Conservation (phyloP, 1,140 invertebrate species). For the Heliconius himera region DNA sequence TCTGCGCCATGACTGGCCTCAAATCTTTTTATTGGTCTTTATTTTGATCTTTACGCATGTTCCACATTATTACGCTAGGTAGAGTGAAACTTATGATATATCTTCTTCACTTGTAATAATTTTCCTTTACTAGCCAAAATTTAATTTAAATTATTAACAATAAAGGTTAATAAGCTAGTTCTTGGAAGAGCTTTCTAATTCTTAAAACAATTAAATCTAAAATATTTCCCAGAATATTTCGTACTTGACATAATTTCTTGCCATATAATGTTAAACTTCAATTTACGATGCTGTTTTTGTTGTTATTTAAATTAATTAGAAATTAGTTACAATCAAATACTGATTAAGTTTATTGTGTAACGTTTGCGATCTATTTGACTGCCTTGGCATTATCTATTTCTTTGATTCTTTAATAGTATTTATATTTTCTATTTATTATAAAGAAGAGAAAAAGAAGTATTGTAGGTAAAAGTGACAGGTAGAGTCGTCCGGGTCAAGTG, state of each 20-base stretch:
- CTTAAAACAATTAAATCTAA: conserved; percentile 21
- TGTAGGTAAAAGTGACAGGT: no score
- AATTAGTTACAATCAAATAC: neutral
- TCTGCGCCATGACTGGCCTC: no score
- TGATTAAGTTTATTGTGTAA: neutral
- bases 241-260: conserved; percentile 41
- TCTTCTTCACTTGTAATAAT: no score
- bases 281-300: conserved; percentile 39
- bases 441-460: neutral
- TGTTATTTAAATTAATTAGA: conserved; percentile 8
- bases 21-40: no score
- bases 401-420: conserved; percentile 3
- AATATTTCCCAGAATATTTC: conserved; percentile 36
- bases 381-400: neutral
- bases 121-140: no score
- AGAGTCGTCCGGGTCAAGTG: no score
- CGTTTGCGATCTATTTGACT: neutral
- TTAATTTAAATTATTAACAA: neutral
- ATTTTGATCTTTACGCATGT: no score
- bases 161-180: neutral
- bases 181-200: neutral
- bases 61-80: no score
- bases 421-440: neutral
- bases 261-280: conserved; percentile 31
- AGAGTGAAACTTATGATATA: no score